Percentiles rank a stretch among this genome's conserved stretches.
phyloP scores from a whole-genome alignment of 2,797 vertebrate genomes.

The Potorous gilbertii region DNA sequence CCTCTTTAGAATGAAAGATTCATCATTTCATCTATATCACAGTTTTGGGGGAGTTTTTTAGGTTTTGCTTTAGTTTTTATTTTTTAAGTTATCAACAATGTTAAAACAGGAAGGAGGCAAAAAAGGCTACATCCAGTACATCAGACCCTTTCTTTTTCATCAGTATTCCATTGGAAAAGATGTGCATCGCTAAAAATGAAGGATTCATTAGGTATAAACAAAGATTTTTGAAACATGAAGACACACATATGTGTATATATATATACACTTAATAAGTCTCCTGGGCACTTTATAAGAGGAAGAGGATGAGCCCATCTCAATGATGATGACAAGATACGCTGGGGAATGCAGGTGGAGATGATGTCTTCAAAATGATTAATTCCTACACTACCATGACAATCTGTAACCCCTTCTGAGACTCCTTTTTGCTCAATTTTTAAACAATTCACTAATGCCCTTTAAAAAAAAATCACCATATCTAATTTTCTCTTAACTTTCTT shows the following conservation, averaged over 20 bases:
- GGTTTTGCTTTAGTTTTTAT: no score
- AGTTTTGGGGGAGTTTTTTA: no score
- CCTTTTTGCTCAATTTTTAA: neutral
- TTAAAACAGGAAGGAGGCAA: neutral
- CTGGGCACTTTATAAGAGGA: no score
- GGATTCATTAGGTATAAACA: neutral
- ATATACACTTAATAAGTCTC: no score
- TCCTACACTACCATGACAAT: neutral
- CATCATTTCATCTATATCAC: no score
- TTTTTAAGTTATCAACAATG: no score
- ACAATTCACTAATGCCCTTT: neutral
- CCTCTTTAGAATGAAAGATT: no score
- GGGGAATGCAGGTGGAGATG: neutral
- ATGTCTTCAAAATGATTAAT: neutral
- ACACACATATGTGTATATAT: neutral
- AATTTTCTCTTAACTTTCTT: neutral
- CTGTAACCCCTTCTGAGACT: neutral
- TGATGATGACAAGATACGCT: no score
- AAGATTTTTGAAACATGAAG: neutral
- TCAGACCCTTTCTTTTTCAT: no score
- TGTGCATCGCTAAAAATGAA: neutral
- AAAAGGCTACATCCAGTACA: neutral
- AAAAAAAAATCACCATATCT: no score
- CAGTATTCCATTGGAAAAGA: neutral
- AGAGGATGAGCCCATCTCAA: no score